These are phyloP conservation scores for Okamejei kenojei DNA, from an alignment of 2,797 vertebrate genomes.

Conservation along the genomic window DNA sequence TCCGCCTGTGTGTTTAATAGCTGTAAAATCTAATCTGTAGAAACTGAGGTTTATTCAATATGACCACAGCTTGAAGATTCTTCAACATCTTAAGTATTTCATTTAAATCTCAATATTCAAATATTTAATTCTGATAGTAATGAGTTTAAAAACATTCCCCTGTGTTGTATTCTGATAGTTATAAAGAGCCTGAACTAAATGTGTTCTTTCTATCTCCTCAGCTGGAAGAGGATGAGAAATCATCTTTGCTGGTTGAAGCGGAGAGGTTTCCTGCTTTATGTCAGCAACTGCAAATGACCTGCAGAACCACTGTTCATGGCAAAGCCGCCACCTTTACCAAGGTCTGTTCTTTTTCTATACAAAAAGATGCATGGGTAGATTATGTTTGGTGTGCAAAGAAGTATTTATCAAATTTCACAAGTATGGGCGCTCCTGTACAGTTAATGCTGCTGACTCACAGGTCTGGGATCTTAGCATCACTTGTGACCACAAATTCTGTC, in stretches of 20 bases:
- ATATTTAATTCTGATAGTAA: neutral
- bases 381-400: neutral
- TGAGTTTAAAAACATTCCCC: neutral
- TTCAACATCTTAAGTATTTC: neutral
- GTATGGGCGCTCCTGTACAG: neutral
- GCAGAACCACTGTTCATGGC: slow-evolving; percentile 74
- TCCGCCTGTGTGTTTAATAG: slow-evolving; percentile 23
- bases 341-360: slow-evolving; percentile 57
- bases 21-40: slow-evolving; percentile 2
- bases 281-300: slow-evolving; percentile 80
- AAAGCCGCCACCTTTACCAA: slow-evolving; percentile 88
- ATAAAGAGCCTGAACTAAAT: neutral
- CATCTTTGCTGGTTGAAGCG: slow-evolving; percentile 71
- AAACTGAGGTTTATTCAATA: neutral
- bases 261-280: slow-evolving; percentile 78
- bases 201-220: slow-evolving; percentile 50
- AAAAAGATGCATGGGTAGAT: neutral
- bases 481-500: too few species aligned
- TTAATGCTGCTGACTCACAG: too few species aligned
- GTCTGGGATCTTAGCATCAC: too few species aligned
- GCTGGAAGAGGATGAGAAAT: slow-evolving; percentile 78
- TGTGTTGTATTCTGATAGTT: neutral
- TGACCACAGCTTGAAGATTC: neutral
- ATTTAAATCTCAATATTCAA: slow-evolving; percentile 6
- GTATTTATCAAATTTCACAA: neutral